Evolutionary conservation across 2,797 vertebrate genomes (phyloP).

Genomic region (Iguana delicatissima): DNA sequence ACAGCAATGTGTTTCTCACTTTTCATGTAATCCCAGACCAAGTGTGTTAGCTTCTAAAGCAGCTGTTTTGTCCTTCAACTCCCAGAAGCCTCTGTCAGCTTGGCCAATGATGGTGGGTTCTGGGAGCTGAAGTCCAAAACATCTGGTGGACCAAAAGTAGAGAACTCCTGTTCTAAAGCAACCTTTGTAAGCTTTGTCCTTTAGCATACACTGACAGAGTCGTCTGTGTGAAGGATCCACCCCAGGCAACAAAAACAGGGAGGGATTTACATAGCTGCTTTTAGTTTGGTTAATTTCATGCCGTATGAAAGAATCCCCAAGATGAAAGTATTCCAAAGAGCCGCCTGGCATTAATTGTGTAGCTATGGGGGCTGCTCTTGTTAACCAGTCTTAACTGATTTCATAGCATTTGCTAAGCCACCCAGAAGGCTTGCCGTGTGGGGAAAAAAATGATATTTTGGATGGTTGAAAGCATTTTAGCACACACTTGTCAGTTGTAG

Average conservation of each 20-base stretch:
- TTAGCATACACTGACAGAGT: no score
- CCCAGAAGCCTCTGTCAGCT: no score
- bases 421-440: conserved; percentile 8
- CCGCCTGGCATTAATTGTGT: not conserved
- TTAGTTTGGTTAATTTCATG: not conserved
- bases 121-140: no score
- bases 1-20: no score
- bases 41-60: no score
- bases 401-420: conserved; percentile 32
- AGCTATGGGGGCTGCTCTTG: not conserved
- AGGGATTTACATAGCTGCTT: not conserved
- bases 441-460: conserved; percentile 7
- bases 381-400: conserved; percentile 34
- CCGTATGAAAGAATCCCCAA: not conserved
- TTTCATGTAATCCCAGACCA: no score
- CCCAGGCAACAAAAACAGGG: not conserved
- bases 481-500: conserved; percentile 24
- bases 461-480: conserved; percentile 35
- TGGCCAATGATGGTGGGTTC: no score
- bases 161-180: no score
- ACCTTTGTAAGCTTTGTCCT: no score
- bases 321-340: not conserved
- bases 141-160: no score
- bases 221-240: no score
- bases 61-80: no score